Evolutionary conservation across 1,140 invertebrate species (phyloP).

Genomic region (Oncopeltus fasciatus): DNA sequence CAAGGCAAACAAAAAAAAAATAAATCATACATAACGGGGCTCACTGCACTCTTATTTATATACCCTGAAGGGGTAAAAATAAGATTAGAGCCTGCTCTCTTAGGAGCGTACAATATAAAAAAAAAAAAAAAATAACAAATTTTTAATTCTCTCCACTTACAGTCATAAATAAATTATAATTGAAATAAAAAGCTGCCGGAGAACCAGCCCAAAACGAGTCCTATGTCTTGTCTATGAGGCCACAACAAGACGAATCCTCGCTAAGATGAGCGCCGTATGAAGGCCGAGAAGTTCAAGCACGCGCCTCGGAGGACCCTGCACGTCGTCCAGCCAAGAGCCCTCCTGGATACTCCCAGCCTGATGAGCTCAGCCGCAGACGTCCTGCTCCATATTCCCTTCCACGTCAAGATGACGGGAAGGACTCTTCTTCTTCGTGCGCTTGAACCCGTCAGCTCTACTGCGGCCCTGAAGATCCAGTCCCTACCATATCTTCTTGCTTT

Average conservation of each 20-base stretch:
- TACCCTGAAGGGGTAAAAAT: neutral
- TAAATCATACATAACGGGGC: neutral
- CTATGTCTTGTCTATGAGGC: too few species aligned
- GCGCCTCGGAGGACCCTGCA: neutral
- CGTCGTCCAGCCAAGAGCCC: neutral
- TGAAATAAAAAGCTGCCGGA: too few species aligned
- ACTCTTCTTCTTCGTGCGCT: neutral
- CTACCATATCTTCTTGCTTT: neutral
- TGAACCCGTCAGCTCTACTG: neutral
- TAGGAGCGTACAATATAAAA: too few species aligned
- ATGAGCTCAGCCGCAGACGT: neutral
- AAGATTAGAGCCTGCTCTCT: too few species aligned
- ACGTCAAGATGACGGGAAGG: neutral
- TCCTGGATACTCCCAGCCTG: neutral
- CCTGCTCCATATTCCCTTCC: neutral
- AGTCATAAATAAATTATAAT: too few species aligned
- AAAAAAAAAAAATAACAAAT: too few species aligned
- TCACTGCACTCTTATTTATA: neutral
- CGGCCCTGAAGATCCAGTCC: neutral
- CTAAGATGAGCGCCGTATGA: too few species aligned
- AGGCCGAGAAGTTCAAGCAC: too few species aligned
- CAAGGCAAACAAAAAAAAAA: too few species aligned
- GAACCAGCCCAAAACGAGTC: too few species aligned
- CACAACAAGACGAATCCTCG: too few species aligned
- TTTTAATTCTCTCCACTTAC: too few species aligned